Evolutionary conservation across 2,888 invertebrate genomes (phyloP), one percentile per base, ranked within the genome.

Genomic region (Salticus scenicus): DNA sequence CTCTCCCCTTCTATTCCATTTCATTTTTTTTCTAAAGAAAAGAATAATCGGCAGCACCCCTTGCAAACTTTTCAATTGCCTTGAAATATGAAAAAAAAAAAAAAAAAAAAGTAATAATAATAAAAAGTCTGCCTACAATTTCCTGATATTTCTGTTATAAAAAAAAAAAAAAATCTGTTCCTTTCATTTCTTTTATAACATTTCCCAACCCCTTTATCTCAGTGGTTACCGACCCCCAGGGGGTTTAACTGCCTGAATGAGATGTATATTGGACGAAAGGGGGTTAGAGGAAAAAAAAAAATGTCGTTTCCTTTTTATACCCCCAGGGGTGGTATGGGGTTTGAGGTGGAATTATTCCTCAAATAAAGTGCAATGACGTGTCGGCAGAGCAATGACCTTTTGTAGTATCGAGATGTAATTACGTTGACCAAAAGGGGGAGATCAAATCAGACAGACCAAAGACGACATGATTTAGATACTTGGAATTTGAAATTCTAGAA

Each of bases 361-460:
- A 80, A n/a, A n/a, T 80, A 69, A 80, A 80, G 80, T 57, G 69
- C 73, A 57, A 47, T 80, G 80, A 80, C 80, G 80, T 80, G 80
- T 74, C 74, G 20, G 24, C 31, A 41, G 79, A 67, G 80, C 80
- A 80, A 80, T 37, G 80, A 80, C 80, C 80, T 66, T 47, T 31
- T 28, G 42, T 20, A 33, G 51, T n/a, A 37, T 57, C 33, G 57
- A 37, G 31, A 71, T 64, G 73, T 80, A 73, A 80, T 67, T 80
- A 73, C 57, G 33, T 67, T 79, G 79, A 79, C 79, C 72, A 79
- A 57, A 27, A 47, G 67, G 51, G 47, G 17, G 20, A 24, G 4
- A 42, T 47, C 14, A 33, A 20, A 5, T 30, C n/a, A 27, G 57
- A 24, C 4, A 2, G 17, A 47, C 37, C 12, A 17, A 2, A 12